Evolutionary conservation across 2,888 invertebrate genomes (phyloP).

Genomic region (Agonum fuliginosum): DNA sequence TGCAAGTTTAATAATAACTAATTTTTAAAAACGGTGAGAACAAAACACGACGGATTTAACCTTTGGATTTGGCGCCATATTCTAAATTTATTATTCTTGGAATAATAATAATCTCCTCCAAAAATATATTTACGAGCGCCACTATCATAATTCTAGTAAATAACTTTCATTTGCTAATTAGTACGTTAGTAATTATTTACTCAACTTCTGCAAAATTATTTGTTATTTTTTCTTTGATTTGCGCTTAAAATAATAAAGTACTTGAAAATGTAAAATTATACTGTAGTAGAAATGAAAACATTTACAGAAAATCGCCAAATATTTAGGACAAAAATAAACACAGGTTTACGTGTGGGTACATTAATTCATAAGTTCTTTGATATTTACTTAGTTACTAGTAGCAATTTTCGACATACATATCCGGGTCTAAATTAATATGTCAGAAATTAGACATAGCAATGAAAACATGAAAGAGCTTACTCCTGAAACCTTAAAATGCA

Average conservation of each 20-base stretch:
- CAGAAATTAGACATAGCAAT: too few relatives aligned
- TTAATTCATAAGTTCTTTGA: background rate
- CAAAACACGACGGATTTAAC: constrained; percentile 3
- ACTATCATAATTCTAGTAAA: constrained; percentile 20
- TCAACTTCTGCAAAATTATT: background rate
- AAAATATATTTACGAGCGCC: constrained; percentile 18
- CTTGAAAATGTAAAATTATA: background rate
- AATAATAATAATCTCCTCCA: constrained; percentile 37
- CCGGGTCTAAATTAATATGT: background rate
- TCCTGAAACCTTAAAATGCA: too few relatives aligned
- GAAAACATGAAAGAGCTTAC: too few relatives aligned
- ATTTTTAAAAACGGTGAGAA: background rate
- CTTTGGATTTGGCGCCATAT: constrained; percentile 33
- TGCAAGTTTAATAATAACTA: background rate
- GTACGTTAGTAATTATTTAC: constrained; percentile 3
- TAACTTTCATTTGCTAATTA: constrained; percentile 1
- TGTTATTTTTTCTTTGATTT: constrained; percentile 1
- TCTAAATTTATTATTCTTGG: constrained; percentile 40
- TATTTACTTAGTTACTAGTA: background rate
- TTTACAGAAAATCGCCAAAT: constrained; percentile 8
- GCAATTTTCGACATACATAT: background rate
- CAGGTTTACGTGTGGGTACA: too few relatives aligned
- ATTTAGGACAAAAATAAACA: constrained; percentile 10
- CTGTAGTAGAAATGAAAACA: background rate
- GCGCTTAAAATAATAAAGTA: background rate